A percentile compares a stretch with the other conserved stretches of the same genome.
Conservation (phyloP, 2,113 vertebrate species). For the Brachypteracias leptosomus region DNA sequence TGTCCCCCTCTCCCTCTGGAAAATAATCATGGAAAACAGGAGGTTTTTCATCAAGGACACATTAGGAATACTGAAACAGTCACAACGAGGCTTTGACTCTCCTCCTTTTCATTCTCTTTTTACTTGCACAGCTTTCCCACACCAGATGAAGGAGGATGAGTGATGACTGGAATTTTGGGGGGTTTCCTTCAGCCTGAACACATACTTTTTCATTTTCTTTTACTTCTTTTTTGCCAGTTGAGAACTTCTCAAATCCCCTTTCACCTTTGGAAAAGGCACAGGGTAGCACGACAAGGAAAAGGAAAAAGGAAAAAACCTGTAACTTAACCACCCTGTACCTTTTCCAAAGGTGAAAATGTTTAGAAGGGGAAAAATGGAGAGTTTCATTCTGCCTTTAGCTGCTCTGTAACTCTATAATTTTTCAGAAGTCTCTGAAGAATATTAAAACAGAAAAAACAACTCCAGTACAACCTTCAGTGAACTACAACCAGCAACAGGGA, state of each 20-base stretch:
- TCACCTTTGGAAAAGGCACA: slow-evolving; percentile 23
- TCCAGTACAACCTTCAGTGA: not conserved
- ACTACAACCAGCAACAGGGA: not conserved
- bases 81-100: slow-evolving; percentile 9
- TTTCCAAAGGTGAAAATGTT: slow-evolving; percentile 32
- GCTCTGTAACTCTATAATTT: not conserved
- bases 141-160: slow-evolving; percentile 28
- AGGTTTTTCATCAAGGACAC: not conserved
- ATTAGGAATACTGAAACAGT: not conserved
- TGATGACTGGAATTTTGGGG: slow-evolving; percentile 18
- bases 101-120: not conserved
- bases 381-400: slow-evolving; percentile 15
- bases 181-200: slow-evolving; percentile 16
- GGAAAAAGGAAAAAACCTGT: slow-evolving; percentile 16
- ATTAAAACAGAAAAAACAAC: not conserved
- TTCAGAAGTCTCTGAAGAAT: not conserved
- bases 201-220: slow-evolving; percentile 32
- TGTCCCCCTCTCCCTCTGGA: not conserved
- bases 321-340: not conserved
- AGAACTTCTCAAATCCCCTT: slow-evolving; percentile 24
- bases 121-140: not conserved
- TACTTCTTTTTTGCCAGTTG: not conserved
- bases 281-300: slow-evolving; percentile 12
- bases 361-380: not conserved
- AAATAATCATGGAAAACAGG: not conserved